These are phyloP conservation scores for Oryzias celebensis DNA, from an alignment of 2,113 vertebrate genomes.

Conservation along the genomic window DNA sequence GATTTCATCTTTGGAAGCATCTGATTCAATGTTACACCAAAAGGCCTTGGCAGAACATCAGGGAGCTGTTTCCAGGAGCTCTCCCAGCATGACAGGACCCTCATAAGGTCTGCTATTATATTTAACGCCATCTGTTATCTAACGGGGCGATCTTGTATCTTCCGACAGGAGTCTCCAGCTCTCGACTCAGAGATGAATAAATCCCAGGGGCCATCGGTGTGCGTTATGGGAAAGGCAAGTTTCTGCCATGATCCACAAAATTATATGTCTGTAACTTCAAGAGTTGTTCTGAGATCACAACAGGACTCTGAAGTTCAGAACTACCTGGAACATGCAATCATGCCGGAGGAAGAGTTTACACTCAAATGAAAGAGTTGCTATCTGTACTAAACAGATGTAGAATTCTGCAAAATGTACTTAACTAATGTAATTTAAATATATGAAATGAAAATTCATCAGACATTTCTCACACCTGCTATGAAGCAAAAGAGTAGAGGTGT, in stretches of 20 bases:
- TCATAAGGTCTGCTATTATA: conserved; percentile 62
- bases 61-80: conserved; percentile 66
- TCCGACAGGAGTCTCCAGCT: conserved; percentile 8
- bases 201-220: not conserved
- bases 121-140: conserved; percentile 49
- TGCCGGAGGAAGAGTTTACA: not conserved
- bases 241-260: conserved; percentile 18
- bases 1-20: conserved; percentile 39
- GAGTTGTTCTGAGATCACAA: conserved; percentile 10
- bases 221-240: not conserved
- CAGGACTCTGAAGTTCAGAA: not conserved
- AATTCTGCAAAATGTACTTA: not conserved
- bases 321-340: conserved; percentile 2
- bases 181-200: not conserved
- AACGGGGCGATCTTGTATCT: conserved; percentile 41
- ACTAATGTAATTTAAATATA: too few relatives aligned
- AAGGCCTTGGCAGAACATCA: conserved; percentile 50
- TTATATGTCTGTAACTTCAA: conserved; percentile 2
- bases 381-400: not conserved
- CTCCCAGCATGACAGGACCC: conserved; percentile 37
- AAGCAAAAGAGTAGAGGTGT: too few relatives aligned
- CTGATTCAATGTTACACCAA: conserved; percentile 44
- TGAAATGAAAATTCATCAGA: too few relatives aligned
- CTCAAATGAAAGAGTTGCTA: not conserved
- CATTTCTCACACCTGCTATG: too few relatives aligned